These are phyloP conservation scores for Synergus laeviventris DNA, from an alignment of 2,888 invertebrate genomes.

Conservation along the genomic window DNA sequence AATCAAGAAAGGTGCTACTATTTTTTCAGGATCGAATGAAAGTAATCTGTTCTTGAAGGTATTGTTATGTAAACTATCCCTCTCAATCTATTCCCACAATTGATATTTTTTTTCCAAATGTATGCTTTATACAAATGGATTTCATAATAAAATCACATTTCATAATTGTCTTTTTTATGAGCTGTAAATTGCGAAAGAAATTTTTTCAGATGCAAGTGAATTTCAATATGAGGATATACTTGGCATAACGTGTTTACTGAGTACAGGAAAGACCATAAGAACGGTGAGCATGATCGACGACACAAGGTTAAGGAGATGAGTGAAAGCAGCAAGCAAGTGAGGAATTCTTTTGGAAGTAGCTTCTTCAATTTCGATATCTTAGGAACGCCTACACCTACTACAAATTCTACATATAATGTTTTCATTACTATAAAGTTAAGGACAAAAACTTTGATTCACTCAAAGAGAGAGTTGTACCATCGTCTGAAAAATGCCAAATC, in stretches of 20 bases:
- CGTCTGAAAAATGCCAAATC: slow-evolving; percentile 4
- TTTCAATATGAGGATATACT: neutral
- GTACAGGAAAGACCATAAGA: neutral
- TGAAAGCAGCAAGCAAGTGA: neutral
- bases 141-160: neutral
- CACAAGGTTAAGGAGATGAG: slow-evolving; percentile 4
- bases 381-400: neutral
- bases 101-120: neutral
- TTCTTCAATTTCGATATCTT: neutral
- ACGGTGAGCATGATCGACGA: neutral
- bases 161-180: neutral
- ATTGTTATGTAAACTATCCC: neutral
- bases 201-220: neutral
- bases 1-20: slow-evolving; percentile 2
- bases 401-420: neutral
- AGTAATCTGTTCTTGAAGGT: neutral
- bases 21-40: neutral
- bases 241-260: neutral
- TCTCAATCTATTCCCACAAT: neutral
- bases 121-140: neutral
- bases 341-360: neutral
- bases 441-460: neutral
- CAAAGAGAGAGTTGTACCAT: neutral
- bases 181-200: neutral
- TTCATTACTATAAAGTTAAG: no score